Evolutionary conservation across 2,888 invertebrate species (phyloP), one percentile per base, ranked within the genome.

Genomic region (Trachelus tabidus): DNA sequence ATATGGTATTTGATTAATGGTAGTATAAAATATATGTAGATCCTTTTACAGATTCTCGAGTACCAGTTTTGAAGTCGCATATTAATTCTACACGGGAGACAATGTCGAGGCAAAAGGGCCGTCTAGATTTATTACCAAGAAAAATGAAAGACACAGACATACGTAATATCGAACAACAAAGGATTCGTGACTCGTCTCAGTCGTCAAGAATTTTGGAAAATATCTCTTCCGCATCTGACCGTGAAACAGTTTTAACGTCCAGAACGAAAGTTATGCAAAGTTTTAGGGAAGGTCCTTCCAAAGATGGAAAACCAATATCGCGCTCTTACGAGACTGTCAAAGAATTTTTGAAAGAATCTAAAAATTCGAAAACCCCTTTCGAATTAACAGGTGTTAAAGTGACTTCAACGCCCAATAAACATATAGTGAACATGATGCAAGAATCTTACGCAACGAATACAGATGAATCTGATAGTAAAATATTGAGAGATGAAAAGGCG

Each of bases 321-420:
- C 84, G 82, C n/a, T 86, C 86, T 9, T 87, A 87, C 37, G 87
- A 86, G 68, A 87, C 84, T 34, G 87, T 88, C n/a, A 83, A 87
- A 76, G 86, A 86, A 77, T 87, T 85, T 73, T 69, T 83, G 12
- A 80, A 76, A 76, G 83, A 82, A 71, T 78, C 80, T 34, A 83
- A 81, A 69, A 73, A 77, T 76, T 79, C 78, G 11, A 75, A 73
- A 71, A 71, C 73, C 11, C 12, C 35, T 34, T 71, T 71, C 71
- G 82, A 85, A 1, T 79, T 80, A 73, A 68, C 75, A 12, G 81
- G 80, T 68, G 56, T 78, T 15, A 84, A 83, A 73, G 81, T 82
- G 1, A 82, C 86, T 2, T 87, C 87, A 6, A 87, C 87, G 15
- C 86, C 87, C 1, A 82, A 79, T 11, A 85, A 76, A 77, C 84